Percentiles rank a stretch among this genome's conserved stretches.
Evolutionary conservation across 1,140 invertebrate genomes (phyloP).

Genomic region (Drosophila burlai): DNA sequence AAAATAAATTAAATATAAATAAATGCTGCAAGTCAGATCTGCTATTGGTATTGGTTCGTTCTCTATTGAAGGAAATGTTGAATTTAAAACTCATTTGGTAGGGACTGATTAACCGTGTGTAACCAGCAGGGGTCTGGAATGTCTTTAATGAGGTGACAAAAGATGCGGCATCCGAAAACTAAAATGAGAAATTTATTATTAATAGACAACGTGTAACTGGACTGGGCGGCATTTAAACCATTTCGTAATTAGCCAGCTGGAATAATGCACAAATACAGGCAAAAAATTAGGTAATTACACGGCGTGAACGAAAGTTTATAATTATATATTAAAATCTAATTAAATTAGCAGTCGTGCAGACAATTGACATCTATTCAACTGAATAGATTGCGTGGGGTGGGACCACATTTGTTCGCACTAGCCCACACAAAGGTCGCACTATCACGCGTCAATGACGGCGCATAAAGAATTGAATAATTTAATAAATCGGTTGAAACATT

Average conservation of each 20-base stretch:
- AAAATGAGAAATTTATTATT: conserved; percentile 67
- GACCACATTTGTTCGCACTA: background rate
- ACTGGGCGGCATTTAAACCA: conserved; percentile 32
- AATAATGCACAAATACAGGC: conserved; percentile 26
- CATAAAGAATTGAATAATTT: conserved; percentile 69
- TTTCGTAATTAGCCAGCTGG: conserved; percentile 65
- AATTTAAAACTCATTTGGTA: background rate
- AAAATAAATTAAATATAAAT: conserved; percentile 76
- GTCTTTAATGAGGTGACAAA: conserved; percentile 51
- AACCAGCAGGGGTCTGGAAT: conserved; percentile 6
- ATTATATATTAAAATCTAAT: conserved; percentile 82
- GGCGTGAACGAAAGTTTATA: conserved; percentile 40
- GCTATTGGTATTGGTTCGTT: background rate
- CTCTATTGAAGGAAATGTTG: background rate
- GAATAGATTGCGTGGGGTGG: conserved; percentile 7
- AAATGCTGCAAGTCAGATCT: conserved; percentile 45
- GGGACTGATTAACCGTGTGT: background rate
- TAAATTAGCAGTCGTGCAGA: conserved; percentile 69
- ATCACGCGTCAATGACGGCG: conserved; percentile 55
- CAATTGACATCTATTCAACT: conserved; percentile 61
- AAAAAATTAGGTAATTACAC: conserved; percentile 44
- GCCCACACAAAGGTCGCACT: conserved; percentile 14
- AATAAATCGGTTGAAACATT: conserved; percentile 38
- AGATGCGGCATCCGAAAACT: conserved; percentile 35
- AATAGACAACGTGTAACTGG: conserved; percentile 49